A percentile compares a stretch with the other conserved stretches of the same genome.
Evolutionary conservation across 2,888 invertebrate genomes (phyloP).

Genomic region (Dynastes grantii): DNA sequence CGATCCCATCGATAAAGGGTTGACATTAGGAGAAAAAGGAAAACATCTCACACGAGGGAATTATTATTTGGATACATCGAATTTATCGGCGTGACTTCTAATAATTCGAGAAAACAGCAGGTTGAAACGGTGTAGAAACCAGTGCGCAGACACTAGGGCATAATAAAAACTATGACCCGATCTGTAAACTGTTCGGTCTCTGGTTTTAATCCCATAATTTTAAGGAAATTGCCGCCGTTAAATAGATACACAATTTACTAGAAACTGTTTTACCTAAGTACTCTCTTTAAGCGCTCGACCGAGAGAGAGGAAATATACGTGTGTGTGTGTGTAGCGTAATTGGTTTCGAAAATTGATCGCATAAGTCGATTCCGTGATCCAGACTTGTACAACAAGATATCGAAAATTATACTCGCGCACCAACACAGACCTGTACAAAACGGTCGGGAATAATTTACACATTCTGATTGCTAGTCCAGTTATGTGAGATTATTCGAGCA

Average conservation of each 20-base stretch:
- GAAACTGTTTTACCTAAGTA: slow-evolving; percentile 54
- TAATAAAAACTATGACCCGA: slow-evolving; percentile 44
- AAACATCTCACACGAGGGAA: background rate
- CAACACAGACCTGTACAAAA: slow-evolving; percentile 56
- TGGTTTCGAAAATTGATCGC: slow-evolving; percentile 65
- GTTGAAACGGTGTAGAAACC: slow-evolving; percentile 10
- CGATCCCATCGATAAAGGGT: slow-evolving; percentile 1
- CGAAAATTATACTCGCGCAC: slow-evolving; percentile 64
- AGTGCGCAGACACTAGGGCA: background rate
- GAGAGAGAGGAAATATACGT: slow-evolving; percentile 4
- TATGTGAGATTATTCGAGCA: slow-evolving; percentile 69
- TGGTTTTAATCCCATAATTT: slow-evolving; percentile 51
- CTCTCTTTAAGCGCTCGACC: slow-evolving; percentile 26
- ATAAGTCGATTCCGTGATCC: slow-evolving; percentile 66
- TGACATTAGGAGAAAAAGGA: slow-evolving; percentile 4
- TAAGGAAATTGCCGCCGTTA: slow-evolving; percentile 52
- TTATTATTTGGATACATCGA: slow-evolving; percentile 8
- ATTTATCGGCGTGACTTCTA: slow-evolving; percentile 10
- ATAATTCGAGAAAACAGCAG: slow-evolving; percentile 15
- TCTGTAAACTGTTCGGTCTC: slow-evolving; percentile 39
- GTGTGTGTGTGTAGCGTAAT: slow-evolving; percentile 55
- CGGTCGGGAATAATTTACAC: slow-evolving; percentile 68
- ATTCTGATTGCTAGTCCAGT: slow-evolving; percentile 69
- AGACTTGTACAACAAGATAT: slow-evolving; percentile 66
- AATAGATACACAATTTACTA: slow-evolving; percentile 54